A percentile compares a stretch with the other conserved stretches of the same genome.
Evolutionary conservation across 2,888 invertebrate species (phyloP).

Genomic region (Acanthosepion pharaonis): DNA sequence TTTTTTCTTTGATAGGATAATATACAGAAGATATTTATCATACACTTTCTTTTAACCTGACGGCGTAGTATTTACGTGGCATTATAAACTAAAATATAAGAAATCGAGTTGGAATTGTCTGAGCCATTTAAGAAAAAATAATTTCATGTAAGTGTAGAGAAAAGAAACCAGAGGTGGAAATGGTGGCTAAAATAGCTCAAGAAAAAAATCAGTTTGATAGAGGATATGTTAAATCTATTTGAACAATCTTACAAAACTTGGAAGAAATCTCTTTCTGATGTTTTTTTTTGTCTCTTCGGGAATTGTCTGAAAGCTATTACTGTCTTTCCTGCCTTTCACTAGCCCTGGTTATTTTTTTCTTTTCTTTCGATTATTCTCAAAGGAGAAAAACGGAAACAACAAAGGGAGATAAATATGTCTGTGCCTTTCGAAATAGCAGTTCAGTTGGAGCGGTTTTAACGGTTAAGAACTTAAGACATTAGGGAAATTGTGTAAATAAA

Average conservation of each 20-base stretch:
- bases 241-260: neutral
- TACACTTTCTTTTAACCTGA: too few relatives aligned
- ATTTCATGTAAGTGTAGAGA: too few relatives aligned
- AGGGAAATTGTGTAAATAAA: neutral
- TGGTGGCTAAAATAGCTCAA: too few relatives aligned
- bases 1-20: too few relatives aligned
- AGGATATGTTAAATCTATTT: neutral
- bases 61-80: too few relatives aligned
- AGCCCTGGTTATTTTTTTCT: neutral
- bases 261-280: neutral
- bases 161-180: too few relatives aligned
- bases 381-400: neutral
- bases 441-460: neutral
- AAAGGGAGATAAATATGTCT: neutral
- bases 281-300: neutral
- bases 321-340: neutral
- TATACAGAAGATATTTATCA: too few relatives aligned
- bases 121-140: too few relatives aligned
- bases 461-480: neutral
- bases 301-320: neutral
- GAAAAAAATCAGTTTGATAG: too few relatives aligned
- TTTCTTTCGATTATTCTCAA: neutral
- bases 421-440: neutral
- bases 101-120: too few relatives aligned
- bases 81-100: too few relatives aligned